A percentile compares a stretch with the other conserved stretches of the same genome.
phyloP scores from a whole-genome alignment of 2,113 vertebrate species.

The Rhea pennata region DNA sequence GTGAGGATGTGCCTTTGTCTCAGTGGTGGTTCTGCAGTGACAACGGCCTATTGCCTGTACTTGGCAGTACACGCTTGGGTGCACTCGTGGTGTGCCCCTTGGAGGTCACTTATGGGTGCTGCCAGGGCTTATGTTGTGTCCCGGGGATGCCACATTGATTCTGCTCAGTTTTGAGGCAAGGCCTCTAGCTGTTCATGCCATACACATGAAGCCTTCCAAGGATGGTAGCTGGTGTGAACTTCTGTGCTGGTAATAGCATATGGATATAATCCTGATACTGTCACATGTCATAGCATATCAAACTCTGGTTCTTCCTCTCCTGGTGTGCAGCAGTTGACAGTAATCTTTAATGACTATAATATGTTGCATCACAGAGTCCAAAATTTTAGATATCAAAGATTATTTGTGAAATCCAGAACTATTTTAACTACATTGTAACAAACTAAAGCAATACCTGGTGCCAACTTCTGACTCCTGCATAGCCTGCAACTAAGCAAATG shows the following conservation, averaged over 20 bases:
- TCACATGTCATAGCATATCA: background rate
- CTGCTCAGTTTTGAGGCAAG: background rate
- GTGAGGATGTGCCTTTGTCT: background rate
- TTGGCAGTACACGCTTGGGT: background rate
- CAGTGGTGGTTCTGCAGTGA: background rate
- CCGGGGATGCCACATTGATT: background rate
- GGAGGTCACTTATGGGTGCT: background rate
- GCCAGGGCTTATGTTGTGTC: background rate
- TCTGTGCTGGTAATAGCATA: background rate
- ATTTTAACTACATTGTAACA: background rate
- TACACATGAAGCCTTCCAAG: background rate
- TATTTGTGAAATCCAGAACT: background rate
- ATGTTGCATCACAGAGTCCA: background rate
- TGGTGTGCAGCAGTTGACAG: background rate
- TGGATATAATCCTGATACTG: background rate
- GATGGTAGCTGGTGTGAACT: background rate
- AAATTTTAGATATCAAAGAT: background rate
- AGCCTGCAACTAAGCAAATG: background rate
- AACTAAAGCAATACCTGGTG: background rate
- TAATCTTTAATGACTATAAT: background rate
- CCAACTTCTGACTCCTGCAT: background rate
- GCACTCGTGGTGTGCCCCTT: too few relatives aligned
- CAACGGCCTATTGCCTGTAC: rapidly evolving
- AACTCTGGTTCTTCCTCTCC: background rate
- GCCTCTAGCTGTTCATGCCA: background rate